A percentile compares a stretch with the other conserved stretches of the same genome.
These are phyloP conservation scores for Heliconius eleuchia DNA, from an alignment of 1,140 invertebrate genomes.

Conservation along the genomic window DNA sequence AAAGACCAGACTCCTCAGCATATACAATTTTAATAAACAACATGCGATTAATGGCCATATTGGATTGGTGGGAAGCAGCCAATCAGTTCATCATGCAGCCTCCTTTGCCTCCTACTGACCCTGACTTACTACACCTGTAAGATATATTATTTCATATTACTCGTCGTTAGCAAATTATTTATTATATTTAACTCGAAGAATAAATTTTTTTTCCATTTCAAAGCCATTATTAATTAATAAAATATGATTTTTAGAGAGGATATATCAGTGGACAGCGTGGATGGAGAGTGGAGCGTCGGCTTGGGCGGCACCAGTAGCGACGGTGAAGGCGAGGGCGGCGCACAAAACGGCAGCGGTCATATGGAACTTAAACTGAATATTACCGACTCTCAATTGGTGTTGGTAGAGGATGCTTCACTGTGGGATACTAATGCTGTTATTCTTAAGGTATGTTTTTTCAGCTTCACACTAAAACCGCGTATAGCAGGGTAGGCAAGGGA, in stretches of 20 bases:
- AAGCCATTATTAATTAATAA: neutral
- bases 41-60: constrained; percentile 95
- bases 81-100: constrained; percentile 88
- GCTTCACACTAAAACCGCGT: neutral
- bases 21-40: constrained; percentile 97
- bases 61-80: constrained; percentile 96
- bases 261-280: constrained; percentile 23
- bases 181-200: no score
- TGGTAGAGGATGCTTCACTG: constrained; percentile 94
- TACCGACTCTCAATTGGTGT: constrained; percentile 96
- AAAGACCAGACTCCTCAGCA: constrained; percentile 86
- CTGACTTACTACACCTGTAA: constrained; percentile 55
- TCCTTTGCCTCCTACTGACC: constrained; percentile 60
- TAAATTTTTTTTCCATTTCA: no score
- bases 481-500: no score
- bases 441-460: constrained; percentile 83
- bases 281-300: constrained; percentile 33
- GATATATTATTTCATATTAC: constrained; percentile 1
- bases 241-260: constrained; percentile 15
- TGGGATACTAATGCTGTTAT: constrained; percentile 97
- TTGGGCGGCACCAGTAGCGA: constrained; percentile 23
- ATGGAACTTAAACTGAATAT: constrained; percentile 96
- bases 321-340: constrained; percentile 13
- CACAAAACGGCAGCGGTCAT: constrained; percentile 39
- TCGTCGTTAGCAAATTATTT: no score